Base-by-base conservation (phyloP, 2,797 vertebrate genomes). In the Thamnophis elegans region DNA sequence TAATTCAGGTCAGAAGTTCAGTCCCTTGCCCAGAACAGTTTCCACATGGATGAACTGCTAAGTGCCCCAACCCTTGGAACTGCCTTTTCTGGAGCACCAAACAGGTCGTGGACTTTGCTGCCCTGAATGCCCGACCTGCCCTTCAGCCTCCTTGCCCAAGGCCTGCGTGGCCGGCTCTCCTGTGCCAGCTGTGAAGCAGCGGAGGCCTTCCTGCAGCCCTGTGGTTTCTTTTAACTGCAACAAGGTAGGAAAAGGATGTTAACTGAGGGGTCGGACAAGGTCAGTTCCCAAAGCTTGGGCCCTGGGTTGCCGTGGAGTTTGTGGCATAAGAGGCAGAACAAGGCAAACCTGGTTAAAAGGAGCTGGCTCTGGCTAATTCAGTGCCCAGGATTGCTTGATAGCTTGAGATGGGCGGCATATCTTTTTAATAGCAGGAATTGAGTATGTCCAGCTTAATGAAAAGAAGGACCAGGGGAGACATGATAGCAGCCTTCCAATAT, bases 281-380 rank as follows among this genome's bases (percentile, higher is more conserved):
- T 93, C 95, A 91, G 95, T 93, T 36, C 93, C 95, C 95, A 94
- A 16, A 93, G 91, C 85, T 28, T 54, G 22, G 93, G 89, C 87
- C 90, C 51, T 0, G 0, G 1, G 87, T 96, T 96, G 96, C 96
- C 94, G 95, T 96, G 96, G 96, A 94, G 93, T 95, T 95, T 95
- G 95, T 94, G 88, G 89, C 96, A 95, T 96, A 89, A 96, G 93
- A 96, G 62, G 42, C 55, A 8, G 93, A 97, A 96, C 95, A 94
- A 18, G 26, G 93, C 91, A 93, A 95, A 93, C 90, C 54, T 94
- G 32, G 78, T 92, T 88, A 93, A 86, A 95, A 8, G 88, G 87
- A 93, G 90, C 54, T 85, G 96, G 95, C 94, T 95, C 95, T 4
- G 0, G 93, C 0, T 26, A 91, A 73, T 3, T 36, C 68, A 36